These are phyloP conservation scores for Coluber constrictor DNA, from an alignment of 2,797 vertebrate species.

Conservation along the genomic window DNA sequence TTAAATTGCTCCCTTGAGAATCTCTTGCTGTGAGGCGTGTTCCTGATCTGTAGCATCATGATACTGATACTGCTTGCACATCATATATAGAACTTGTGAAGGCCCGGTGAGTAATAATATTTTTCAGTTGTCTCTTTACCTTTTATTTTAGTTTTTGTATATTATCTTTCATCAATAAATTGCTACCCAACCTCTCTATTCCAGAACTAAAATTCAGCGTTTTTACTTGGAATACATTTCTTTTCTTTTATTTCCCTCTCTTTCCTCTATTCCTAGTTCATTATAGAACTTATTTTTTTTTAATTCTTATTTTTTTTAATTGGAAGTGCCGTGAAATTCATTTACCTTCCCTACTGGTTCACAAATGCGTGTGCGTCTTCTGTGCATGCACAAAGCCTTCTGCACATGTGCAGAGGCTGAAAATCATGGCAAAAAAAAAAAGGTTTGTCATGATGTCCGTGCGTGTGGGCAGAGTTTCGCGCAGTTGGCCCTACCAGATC, in stretches of 20 bases:
- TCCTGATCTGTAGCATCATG: slow-evolving; percentile 49
- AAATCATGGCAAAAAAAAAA: no score
- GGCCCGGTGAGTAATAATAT: slow-evolving; percentile 41
- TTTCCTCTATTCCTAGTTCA: slow-evolving; percentile 14
- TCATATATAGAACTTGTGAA: slow-evolving; percentile 53
- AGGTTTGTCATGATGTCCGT: no score
- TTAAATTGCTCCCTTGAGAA: slow-evolving; percentile 33
- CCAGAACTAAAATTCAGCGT: slow-evolving; percentile 24
- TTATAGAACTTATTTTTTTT: neutral
- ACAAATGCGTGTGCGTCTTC: no score
- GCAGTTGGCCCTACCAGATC: no score
- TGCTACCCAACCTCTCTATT: slow-evolving; percentile 28
- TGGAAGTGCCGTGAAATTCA: neutral
- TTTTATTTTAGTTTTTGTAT: slow-evolving; percentile 50
- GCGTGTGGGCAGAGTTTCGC: no score
- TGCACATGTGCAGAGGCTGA: no score
- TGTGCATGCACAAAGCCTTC: no score
- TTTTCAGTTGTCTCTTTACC: slow-evolving; percentile 48
- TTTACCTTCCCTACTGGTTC: no score
- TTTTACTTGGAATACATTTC: neutral
- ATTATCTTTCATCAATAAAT: slow-evolving; percentile 55
- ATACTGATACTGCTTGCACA: slow-evolving; percentile 38
- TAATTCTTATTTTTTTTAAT: neutral
- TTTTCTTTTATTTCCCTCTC: neutral
- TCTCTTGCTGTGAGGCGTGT: slow-evolving; percentile 13